Evolutionary conservation across 1,140 invertebrate genomes (phyloP).

Genomic region (Solen grandis): DNA sequence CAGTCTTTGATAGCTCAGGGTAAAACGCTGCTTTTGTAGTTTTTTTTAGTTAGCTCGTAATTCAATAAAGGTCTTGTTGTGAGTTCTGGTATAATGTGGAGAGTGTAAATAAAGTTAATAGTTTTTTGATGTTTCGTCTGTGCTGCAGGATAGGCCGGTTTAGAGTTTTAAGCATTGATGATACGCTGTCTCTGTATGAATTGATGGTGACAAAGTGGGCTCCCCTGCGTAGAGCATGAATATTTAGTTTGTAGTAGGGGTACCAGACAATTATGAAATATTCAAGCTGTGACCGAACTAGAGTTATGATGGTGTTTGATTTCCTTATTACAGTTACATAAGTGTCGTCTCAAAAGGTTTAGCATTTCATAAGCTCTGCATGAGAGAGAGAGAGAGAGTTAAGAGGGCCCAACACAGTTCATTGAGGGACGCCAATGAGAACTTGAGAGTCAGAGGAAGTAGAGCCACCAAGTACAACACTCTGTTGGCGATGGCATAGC

Average conservation of each 20-base stretch:
- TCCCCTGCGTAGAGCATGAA: background rate
- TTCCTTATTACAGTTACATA: slow-evolving; percentile 4
- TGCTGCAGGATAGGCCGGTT: background rate
- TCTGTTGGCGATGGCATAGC: slow-evolving; percentile 31
- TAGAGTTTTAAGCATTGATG: background rate
- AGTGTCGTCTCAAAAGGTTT: background rate
- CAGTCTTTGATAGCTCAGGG: too few relatives aligned
- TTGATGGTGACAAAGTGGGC: slow-evolving; percentile 27
- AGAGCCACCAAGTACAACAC: slow-evolving; percentile 48
- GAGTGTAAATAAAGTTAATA: too few relatives aligned
- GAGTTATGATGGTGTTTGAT: background rate
- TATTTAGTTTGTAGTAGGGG: background rate
- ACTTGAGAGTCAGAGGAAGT: slow-evolving; percentile 11
- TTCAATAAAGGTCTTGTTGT: background rate
- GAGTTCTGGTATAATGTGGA: background rate
- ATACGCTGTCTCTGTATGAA: background rate
- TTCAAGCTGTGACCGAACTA: slow-evolving; percentile 12
- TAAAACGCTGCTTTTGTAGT: too few relatives aligned
- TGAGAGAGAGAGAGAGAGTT: background rate
- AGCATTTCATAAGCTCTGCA: background rate
- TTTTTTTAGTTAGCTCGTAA: background rate
- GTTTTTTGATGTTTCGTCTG: too few relatives aligned
- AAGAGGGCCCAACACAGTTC: slow-evolving; percentile 17
- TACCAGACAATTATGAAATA: too few relatives aligned
- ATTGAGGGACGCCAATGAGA: slow-evolving; percentile 33